Base-by-base conservation (phyloP, 2,888 invertebrate genomes). In the Cerastis leucographa region DNA sequence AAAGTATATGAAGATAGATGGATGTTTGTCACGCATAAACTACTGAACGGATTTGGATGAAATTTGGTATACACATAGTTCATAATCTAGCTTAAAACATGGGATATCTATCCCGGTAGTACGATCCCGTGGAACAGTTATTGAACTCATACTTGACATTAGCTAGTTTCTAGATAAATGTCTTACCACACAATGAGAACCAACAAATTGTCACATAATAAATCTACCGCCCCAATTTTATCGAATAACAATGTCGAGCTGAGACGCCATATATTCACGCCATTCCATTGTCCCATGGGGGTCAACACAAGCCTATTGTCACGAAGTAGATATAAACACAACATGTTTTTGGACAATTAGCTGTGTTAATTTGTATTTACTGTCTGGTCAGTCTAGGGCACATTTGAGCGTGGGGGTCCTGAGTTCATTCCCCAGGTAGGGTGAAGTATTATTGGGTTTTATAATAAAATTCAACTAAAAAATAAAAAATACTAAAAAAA, bases 251-350 rank as follows among this genome's bases (percentile, higher is more conserved):
- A 56, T 25, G 54, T 46, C 4, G 40, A 51, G 40, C n/a, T 29
- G 11, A 71, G 68, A 61, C 35, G 25, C 40, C 42, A 56, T 78
- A 78, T 70, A 78, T 78, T 78, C 46, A 56, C 78, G 42, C 66
- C 61, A 8, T 35, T 35, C 1, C 2, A 14, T 22, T 19, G 19
- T 14, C 81, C 42, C 78, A n/a, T 14, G 65, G 42, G 72, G 35
- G 44, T 61, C 19, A 29, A 25, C 29, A 71, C 19, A 46, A 46
- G 14, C 19, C 59, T 12, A 29, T 61, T 17, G 54, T 61, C 79
- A 81, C 81, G 78, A 61, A 40, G 46, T 25, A 19, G n/a, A 8
- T 35, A 49, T 82, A 44, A 76, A 81, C 61, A 22, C 3, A 14
- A 56, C 14, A 29, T 25, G 22, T 29, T 51, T n/a, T 22, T 25